These are phyloP conservation scores for Synergus japonicus DNA, from an alignment of 2,888 invertebrate species.

Conservation along the genomic window DNA sequence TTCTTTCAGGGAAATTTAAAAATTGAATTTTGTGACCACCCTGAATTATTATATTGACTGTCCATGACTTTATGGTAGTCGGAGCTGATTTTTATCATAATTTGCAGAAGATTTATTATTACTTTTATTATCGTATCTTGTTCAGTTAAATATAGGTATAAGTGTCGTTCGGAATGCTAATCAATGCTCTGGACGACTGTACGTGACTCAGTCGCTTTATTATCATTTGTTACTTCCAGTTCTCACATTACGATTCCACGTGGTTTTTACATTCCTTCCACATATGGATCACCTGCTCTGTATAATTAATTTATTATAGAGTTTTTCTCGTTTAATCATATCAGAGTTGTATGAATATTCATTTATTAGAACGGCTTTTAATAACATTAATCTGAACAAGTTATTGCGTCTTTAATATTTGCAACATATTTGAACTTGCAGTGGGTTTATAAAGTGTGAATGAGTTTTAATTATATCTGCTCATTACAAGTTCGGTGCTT, in stretches of 20 bases:
- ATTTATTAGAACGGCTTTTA: too few relatives aligned
- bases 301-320: too few relatives aligned
- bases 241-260: constrained; percentile 41
- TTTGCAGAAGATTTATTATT: constrained; percentile 51
- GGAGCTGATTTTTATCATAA: neutral
- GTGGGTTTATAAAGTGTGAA: too few relatives aligned
- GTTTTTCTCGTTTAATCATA: neutral
- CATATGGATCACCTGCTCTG: too few relatives aligned
- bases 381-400: too few relatives aligned
- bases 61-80: neutral
- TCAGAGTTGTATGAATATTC: neutral
- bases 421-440: too few relatives aligned
- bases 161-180: constrained; percentile 46
- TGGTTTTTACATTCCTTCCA: neutral
- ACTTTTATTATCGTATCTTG: constrained; percentile 55
- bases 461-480: too few relatives aligned
- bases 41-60: neutral
- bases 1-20: too few relatives aligned
- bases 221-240: constrained; percentile 31
- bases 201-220: constrained; percentile 50
- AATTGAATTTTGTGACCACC: too few relatives aligned
- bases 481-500: too few relatives aligned
- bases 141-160: constrained; percentile 32
- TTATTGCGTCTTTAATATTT: too few relatives aligned
- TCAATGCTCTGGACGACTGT: neutral